Conservation (phyloP, 2,888 invertebrate species). For the Sminthurides aquaticus region DNA sequence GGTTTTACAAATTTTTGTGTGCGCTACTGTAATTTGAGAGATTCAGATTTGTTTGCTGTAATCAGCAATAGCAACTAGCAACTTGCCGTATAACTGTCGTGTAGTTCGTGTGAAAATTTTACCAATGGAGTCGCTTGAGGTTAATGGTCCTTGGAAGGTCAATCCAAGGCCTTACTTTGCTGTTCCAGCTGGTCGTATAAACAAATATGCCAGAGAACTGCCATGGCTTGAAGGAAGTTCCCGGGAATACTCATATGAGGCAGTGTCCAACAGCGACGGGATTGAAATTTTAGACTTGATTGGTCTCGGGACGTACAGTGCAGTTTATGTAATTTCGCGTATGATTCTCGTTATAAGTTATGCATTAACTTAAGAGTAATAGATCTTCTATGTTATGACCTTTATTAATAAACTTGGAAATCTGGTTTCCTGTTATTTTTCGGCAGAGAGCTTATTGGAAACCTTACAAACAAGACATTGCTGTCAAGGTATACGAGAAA, state of each 20-base stretch:
- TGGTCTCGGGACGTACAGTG: constrained; percentile 9
- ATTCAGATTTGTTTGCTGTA: too few relatives aligned
- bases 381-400: not conserved
- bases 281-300: constrained; percentile 11
- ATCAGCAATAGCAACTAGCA: too few relatives aligned
- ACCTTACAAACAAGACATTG: constrained; percentile 13
- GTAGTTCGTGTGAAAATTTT: too few relatives aligned
- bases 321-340: constrained; percentile 18
- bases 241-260: not conserved
- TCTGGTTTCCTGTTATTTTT: too few relatives aligned
- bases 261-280: constrained; percentile 7
- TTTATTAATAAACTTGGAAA: not conserved
- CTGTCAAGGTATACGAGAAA: constrained; percentile 24
- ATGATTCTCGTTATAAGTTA: too few relatives aligned
- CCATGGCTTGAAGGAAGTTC: constrained; percentile 9
- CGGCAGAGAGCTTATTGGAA: constrained; percentile 25
- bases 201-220: constrained; percentile 11
- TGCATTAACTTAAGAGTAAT: too few relatives aligned
- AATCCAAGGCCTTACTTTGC: constrained; percentile 13
- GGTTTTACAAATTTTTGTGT: too few relatives aligned
- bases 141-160: constrained; percentile 48
- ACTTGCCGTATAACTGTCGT: too few relatives aligned
- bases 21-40: too few relatives aligned
- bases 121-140: too few relatives aligned
- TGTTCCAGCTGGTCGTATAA: not conserved